Evolutionary conservation across 2,888 invertebrate genomes (phyloP).

Genomic region (Tuberolachnus salignus): DNA sequence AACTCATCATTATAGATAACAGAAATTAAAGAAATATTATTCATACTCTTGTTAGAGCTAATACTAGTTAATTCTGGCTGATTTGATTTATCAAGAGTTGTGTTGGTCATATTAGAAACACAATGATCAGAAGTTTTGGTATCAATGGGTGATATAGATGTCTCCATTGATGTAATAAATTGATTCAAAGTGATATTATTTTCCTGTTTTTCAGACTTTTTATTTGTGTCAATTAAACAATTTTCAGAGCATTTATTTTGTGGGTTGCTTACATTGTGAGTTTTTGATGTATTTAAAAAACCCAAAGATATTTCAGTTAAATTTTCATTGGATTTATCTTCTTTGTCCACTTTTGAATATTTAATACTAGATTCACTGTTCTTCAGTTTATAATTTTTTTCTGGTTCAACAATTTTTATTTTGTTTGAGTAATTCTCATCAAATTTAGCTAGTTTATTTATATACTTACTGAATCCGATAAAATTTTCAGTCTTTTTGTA

Average conservation of each 20-base stretch:
- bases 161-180: neutral
- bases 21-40: slow-evolving; percentile 30
- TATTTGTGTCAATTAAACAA: neutral
- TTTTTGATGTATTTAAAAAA: slow-evolving; percentile 1
- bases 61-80: neutral
- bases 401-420: neutral
- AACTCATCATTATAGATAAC: neutral
- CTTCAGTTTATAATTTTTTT: slow-evolving; percentile 5
- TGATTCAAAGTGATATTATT: neutral
- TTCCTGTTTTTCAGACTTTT: neutral
- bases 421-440: neutral
- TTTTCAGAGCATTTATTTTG: neutral
- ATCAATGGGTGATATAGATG: neutral
- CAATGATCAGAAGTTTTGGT: neutral
- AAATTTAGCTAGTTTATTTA: neutral
- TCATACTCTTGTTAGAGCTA: neutral
- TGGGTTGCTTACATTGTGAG: neutral
- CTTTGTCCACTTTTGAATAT: neutral
- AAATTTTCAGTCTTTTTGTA: neutral
- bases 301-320: too few relatives aligned
- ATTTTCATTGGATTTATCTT: neutral
- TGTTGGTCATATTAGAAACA: neutral
- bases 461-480: neutral
- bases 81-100: slow-evolving; percentile 7
- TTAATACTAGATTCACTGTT: slow-evolving; percentile 25